phyloP scores from a whole-genome alignment of 1,140 invertebrate species.

The Aphelenchoides besseyi region DNA sequence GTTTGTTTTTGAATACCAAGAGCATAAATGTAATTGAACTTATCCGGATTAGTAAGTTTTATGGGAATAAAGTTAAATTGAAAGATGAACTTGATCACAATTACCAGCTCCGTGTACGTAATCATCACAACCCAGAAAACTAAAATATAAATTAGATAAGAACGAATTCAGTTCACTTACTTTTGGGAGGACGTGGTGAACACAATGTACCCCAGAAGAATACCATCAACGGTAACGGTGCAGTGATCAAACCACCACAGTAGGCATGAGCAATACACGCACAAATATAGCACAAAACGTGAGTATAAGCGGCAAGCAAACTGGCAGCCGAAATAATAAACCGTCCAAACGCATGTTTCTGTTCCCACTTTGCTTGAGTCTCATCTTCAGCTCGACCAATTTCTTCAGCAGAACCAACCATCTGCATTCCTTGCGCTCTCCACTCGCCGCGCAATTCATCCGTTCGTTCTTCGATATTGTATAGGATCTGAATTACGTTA shows the following conservation, averaged over 20 bases:
- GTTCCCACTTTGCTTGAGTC: constrained; percentile 47
- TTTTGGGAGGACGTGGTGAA: constrained; percentile 86
- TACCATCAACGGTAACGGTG: constrained; percentile 89
- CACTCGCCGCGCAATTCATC: constrained; percentile 46
- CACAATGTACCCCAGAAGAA: constrained; percentile 95
- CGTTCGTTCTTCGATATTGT: constrained; percentile 37
- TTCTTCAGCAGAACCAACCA: constrained; percentile 36
- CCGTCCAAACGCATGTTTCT: constrained; percentile 44
- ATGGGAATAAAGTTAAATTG: constrained; percentile 83
- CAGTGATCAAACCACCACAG: constrained; percentile 66
- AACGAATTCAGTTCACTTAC: constrained; percentile 31
- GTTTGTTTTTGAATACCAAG: constrained; percentile 82
- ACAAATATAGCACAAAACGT: constrained; percentile 93
- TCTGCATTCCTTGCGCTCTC: constrained; percentile 43
- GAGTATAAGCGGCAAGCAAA: constrained; percentile 79
- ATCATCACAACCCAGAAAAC: constrained; percentile 94
- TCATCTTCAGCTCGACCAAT: constrained; percentile 41
- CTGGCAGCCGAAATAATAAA: constrained; percentile 73
- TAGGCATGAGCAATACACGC: constrained; percentile 88
- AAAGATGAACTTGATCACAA: constrained; percentile 92
- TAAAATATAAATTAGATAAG: not conserved
- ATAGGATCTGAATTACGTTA: constrained; percentile 29
- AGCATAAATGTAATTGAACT: constrained; percentile 76
- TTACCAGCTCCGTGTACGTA: constrained; percentile 92
- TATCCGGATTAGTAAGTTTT: constrained; percentile 39